Conservation (phyloP, 2,113 vertebrate species). For the Irena cyanogastra region DNA sequence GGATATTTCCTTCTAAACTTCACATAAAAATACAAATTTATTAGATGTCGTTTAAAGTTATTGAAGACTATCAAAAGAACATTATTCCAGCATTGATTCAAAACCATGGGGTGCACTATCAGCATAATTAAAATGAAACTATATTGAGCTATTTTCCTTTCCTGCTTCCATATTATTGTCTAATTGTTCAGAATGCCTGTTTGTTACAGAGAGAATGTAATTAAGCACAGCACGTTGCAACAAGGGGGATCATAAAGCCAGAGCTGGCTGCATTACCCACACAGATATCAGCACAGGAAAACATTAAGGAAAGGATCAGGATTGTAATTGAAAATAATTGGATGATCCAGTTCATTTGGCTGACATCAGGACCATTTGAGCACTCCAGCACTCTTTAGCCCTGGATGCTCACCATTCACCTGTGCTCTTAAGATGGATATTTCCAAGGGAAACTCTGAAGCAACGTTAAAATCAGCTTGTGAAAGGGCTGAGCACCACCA, state of each 20-base stretch:
- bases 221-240: constrained; percentile 80
- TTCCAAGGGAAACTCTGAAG: not conserved
- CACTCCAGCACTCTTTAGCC: not conserved
- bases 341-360: constrained; percentile 80
- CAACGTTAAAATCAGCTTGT: not conserved
- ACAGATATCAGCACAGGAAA: constrained; percentile 76
- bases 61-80: constrained; percentile 71
- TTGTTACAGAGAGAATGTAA: constrained; percentile 78
- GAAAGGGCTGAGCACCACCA: not conserved
- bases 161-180: constrained; percentile 71
- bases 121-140: constrained; percentile 77
- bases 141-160: constrained; percentile 70
- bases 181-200: constrained; percentile 84
- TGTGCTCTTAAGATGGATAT: not conserved
- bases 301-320: constrained; percentile 78
- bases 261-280: constrained; percentile 77
- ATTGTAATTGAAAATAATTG: constrained; percentile 87
- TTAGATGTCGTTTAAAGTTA: constrained; percentile 69
- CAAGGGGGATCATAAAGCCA: constrained; percentile 77
- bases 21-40: constrained; percentile 69
- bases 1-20: constrained; percentile 31
- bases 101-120: constrained; percentile 71
- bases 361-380: constrained; percentile 50
- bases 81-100: constrained; percentile 69
- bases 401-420: constrained; percentile 37